A percentile compares a stretch with the other conserved stretches of the same genome.
phyloP scores from a whole-genome alignment of 2,113 vertebrate genomes.

The Dipodomys merriami region DNA sequence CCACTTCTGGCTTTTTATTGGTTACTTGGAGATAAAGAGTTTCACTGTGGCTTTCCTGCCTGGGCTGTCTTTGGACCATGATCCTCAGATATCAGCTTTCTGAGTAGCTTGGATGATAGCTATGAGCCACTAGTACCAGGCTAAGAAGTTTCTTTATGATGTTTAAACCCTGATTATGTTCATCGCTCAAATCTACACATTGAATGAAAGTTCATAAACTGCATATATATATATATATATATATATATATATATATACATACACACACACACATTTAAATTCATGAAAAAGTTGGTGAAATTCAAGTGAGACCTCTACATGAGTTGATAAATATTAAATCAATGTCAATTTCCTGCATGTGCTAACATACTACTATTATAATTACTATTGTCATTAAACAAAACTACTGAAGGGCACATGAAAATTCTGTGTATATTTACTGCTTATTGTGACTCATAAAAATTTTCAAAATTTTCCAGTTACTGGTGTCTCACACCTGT shows the following conservation, averaged over 20 bases:
- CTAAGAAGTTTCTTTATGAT: background rate
- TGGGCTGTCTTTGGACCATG: too few relatives aligned
- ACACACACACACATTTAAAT: background rate
- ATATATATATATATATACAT: too few relatives aligned
- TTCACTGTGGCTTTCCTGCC: too few relatives aligned
- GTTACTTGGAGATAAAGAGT: too few relatives aligned
- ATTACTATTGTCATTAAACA: slow-evolving; percentile 31
- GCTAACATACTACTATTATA: background rate
- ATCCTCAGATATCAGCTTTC: too few relatives aligned
- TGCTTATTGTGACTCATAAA: slow-evolving; percentile 44
- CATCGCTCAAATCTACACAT: background rate
- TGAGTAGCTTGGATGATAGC: too few relatives aligned
- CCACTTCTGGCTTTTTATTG: too few relatives aligned
- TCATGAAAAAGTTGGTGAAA: slow-evolving; percentile 36
- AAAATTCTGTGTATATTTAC: slow-evolving; percentile 48
- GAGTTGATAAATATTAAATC: slow-evolving; percentile 27
- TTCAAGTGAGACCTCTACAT: background rate
- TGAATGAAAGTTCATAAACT: slow-evolving; percentile 4
- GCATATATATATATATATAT: background rate
- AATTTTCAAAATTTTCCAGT: background rate
- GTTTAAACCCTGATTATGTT: background rate
- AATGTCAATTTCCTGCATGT: slow-evolving; percentile 16
- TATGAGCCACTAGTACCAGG: too few relatives aligned
- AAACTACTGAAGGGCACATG: background rate
- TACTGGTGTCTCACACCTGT: too few relatives aligned